phyloP scores from a whole-genome alignment of 2,113 vertebrate genomes.

The Lasiurus cinereus region DNA sequence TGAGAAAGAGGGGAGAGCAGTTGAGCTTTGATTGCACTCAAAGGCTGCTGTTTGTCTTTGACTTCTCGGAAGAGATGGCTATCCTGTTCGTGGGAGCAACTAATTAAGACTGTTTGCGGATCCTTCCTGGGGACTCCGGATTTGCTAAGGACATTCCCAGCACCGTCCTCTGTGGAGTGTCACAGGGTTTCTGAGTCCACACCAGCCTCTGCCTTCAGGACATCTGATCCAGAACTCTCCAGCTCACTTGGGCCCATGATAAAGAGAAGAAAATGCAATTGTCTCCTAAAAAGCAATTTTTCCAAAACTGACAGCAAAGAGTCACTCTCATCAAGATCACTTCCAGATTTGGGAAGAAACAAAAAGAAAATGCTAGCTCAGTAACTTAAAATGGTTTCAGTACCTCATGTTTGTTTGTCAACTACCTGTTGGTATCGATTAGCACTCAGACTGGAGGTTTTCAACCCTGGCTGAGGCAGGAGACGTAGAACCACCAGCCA shows the following conservation, averaged over 20 bases:
- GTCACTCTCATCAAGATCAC: neutral
- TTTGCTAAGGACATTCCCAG: neutral
- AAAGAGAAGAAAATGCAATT: neutral
- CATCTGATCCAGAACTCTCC: neutral
- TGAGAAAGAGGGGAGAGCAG: neutral
- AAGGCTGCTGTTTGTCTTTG: neutral
- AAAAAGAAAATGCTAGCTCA: neutral
- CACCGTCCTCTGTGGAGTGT: neutral
- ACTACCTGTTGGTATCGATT: neutral
- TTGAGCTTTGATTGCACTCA: neutral
- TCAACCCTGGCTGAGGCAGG: neutral
- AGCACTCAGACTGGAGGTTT: neutral
- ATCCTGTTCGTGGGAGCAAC: constrained; percentile 68
- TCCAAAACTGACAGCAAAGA: neutral
- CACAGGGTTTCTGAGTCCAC: neutral
- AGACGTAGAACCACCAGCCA: neutral
- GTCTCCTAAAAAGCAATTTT: neutral
- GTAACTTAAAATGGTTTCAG: neutral
- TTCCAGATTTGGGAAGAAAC: neutral
- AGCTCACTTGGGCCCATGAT: neutral
- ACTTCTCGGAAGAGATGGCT: constrained; percentile 78
- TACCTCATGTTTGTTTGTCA: neutral
- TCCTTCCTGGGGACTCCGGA: neutral
- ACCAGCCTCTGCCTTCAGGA: neutral
- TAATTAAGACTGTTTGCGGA: constrained; percentile 66